phyloP scores from a whole-genome alignment of 2,888 invertebrate species.

The Anthophora plumipes region DNA sequence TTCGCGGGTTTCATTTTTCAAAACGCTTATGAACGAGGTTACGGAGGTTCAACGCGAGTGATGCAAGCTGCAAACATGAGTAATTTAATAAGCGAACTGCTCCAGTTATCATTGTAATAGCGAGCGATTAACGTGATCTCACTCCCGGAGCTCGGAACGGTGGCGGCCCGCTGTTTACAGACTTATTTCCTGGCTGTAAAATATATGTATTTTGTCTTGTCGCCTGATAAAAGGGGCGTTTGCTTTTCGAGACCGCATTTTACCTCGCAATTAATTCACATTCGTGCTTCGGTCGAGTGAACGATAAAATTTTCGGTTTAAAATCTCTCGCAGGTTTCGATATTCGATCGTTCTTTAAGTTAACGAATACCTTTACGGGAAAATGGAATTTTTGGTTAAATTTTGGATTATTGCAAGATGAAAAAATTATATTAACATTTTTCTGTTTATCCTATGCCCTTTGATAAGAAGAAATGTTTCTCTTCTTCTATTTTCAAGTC shows the following conservation, averaged over 20 bases:
- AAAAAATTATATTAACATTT: no score
- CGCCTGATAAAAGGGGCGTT: slow-evolving; percentile 37
- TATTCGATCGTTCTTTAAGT: no score
- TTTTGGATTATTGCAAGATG: no score
- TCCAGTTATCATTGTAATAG: slow-evolving; percentile 33
- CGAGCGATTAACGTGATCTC: slow-evolving; percentile 10
- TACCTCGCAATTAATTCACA: slow-evolving; percentile 53
- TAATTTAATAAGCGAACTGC: slow-evolving; percentile 28
- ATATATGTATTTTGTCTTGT: background rate
- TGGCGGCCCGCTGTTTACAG: background rate
- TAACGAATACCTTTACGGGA: no score
- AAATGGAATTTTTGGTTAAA: no score
- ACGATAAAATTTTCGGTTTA: slow-evolving; percentile 41
- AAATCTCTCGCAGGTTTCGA: background rate
- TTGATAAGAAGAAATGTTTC: no score
- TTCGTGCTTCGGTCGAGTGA: slow-evolving; percentile 57
- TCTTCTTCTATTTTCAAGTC: no score
- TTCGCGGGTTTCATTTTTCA: background rate
- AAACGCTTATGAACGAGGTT: background rate
- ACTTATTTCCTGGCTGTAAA: slow-evolving; percentile 11
- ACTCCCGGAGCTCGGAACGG: background rate
- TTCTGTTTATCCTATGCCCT: no score
- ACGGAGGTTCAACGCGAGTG: background rate
- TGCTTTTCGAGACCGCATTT: slow-evolving; percentile 24
- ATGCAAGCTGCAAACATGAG: background rate